These are phyloP conservation scores for Ichneumon xanthorius DNA, from an alignment of 2,888 invertebrate species.

Conservation along the genomic window DNA sequence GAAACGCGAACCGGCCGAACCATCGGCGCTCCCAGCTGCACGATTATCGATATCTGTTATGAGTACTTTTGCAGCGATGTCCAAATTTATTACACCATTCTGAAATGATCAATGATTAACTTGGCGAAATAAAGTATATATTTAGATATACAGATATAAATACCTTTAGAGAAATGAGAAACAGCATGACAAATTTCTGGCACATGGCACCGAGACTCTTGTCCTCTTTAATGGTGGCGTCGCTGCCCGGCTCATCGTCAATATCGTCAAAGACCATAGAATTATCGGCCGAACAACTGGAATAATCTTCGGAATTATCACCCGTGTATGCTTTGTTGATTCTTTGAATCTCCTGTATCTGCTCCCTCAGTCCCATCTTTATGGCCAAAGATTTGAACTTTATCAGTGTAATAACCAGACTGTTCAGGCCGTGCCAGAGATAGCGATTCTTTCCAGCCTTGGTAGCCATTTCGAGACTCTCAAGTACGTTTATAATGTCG, in stretches of 20 bases:
- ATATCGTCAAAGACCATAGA: constrained; percentile 71
- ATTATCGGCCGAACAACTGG: constrained; percentile 52
- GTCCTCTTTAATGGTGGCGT: constrained; percentile 87
- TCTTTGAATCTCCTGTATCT: constrained; percentile 83
- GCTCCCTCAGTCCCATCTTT: constrained; percentile 86
- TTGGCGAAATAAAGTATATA: constrained; percentile 32
- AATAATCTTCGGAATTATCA: constrained; percentile 68
- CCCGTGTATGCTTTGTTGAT: constrained; percentile 73
- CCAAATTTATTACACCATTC: constrained; percentile 89
- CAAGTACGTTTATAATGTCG: constrained; percentile 91
- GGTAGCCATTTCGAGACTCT: constrained; percentile 90
- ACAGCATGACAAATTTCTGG: constrained; percentile 90
- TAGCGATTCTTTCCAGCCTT: constrained; percentile 89
- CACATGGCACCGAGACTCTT: constrained; percentile 90
- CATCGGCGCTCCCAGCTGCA: constrained; percentile 83
- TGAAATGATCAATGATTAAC: constrained; percentile 78
- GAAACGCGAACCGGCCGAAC: constrained; percentile 84
- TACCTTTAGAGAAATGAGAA: constrained; percentile 89
- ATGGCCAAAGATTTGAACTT: constrained; percentile 88
- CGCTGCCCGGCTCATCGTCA: constrained; percentile 77
- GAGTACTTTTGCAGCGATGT: constrained; percentile 89
- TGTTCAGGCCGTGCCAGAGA: constrained; percentile 89
- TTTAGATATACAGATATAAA: constrained; percentile 74
- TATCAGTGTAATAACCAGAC: constrained; percentile 87
- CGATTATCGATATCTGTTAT: constrained; percentile 87